phyloP scores from a whole-genome alignment of 2,113 vertebrate genomes.

The Malurus cyaneus region DNA sequence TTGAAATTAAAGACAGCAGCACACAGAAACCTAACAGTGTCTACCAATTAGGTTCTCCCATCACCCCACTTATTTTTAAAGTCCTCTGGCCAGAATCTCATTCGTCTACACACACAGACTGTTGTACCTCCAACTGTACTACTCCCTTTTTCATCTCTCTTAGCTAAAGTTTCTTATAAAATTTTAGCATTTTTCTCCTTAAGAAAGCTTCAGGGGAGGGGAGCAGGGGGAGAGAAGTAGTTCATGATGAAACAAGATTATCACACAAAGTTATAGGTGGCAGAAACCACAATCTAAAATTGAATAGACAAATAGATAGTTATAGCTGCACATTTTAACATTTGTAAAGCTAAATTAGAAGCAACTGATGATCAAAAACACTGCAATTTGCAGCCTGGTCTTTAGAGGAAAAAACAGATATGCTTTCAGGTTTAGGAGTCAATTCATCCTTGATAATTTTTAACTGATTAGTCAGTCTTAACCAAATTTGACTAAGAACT shows the following conservation, averaged over 20 bases:
- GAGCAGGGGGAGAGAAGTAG: not conserved
- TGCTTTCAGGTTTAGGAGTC: not conserved
- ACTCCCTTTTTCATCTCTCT: not conserved
- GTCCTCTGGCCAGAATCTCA: not conserved
- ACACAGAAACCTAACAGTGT: not conserved
- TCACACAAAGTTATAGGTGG: not conserved
- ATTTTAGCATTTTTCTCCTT: accelerated
- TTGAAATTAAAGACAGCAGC: not conserved
- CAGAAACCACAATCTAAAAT: not conserved
- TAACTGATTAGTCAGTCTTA: not conserved
- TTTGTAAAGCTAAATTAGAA: not conserved
- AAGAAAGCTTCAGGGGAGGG: not conserved
- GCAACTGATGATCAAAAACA: not conserved
- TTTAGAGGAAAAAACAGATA: not conserved
- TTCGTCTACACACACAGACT: not conserved
- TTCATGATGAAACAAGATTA: not conserved
- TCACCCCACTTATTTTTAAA: not conserved
- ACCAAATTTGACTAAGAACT: not conserved
- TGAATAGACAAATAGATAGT: not conserved
- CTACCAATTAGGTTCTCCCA: not conserved
- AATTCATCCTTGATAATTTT: not conserved
- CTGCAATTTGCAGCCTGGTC: not conserved
- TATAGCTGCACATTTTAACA: not conserved
- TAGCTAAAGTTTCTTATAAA: not conserved
- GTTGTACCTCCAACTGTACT: not conserved